Conservation (phyloP, 2,113 vertebrate species). For the Cheirogaleus medius region DNA sequence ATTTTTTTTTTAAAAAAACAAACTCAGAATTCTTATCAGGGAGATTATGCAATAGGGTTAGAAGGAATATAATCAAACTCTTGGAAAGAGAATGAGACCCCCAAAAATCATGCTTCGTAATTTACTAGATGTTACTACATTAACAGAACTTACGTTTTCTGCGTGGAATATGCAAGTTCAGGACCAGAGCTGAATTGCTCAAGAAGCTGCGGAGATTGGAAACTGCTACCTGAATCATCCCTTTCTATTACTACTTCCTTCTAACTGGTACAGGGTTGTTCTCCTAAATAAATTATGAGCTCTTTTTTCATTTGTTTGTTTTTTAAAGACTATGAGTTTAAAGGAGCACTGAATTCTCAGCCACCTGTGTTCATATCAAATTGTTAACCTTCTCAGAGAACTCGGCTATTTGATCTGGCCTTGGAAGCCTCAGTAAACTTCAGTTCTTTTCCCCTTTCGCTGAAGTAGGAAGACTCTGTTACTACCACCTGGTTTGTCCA, state of each 20-base stretch:
- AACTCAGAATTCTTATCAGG: background rate
- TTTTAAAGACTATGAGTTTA: background rate
- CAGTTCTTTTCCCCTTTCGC: background rate
- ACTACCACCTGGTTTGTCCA: background rate
- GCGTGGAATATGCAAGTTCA: background rate
- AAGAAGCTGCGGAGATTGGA: background rate
- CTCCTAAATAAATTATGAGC: background rate
- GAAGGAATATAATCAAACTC: slow-evolving; percentile 4
- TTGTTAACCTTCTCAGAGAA: background rate
- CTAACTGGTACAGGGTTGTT: background rate
- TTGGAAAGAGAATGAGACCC: background rate
- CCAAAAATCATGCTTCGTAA: background rate
- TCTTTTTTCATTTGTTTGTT: background rate
- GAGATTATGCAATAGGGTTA: background rate
- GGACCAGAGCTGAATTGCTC: slow-evolving; percentile 5
- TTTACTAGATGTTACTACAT: background rate
- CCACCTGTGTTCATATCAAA: background rate
- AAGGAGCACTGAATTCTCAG: background rate
- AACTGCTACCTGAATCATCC: background rate
- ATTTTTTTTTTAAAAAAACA: background rate
- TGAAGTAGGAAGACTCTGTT: background rate
- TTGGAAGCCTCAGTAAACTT: background rate
- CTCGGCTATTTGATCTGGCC: slow-evolving; percentile 1
- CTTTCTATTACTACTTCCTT: background rate
- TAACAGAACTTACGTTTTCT: background rate